Conservation (phyloP, 2,888 invertebrate species). For the Chymomyza fuscimana region DNA sequence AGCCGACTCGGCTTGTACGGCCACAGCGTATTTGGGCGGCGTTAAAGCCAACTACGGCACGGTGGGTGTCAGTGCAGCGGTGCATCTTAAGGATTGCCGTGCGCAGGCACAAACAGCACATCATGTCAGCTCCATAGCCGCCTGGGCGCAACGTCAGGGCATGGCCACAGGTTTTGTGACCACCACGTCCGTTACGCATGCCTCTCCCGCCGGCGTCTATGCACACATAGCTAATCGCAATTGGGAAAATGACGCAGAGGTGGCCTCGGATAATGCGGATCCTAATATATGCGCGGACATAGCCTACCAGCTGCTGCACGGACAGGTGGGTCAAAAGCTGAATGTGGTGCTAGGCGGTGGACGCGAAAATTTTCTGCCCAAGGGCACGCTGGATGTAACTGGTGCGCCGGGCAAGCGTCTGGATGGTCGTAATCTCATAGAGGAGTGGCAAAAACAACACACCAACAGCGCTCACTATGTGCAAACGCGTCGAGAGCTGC, state of each 20-base stretch:
- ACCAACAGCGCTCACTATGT: slow-evolving; percentile 81
- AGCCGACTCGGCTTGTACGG: slow-evolving; percentile 91
- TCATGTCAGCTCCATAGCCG: slow-evolving; percentile 85
- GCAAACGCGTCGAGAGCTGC: slow-evolving; percentile 83
- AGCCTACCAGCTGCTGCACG: slow-evolving; percentile 85
- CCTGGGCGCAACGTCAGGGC: slow-evolving; percentile 85
- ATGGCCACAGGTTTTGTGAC: slow-evolving; percentile 87
- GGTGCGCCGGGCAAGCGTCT: slow-evolving; percentile 81
- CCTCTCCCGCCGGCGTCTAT: slow-evolving; percentile 88
- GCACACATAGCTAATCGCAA: slow-evolving; percentile 86
- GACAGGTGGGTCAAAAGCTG: slow-evolving; percentile 85
- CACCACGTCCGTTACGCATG: slow-evolving; percentile 89
- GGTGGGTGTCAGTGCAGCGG: slow-evolving; percentile 86
- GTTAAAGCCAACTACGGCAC: slow-evolving; percentile 89
- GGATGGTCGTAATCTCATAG: slow-evolving; percentile 85
- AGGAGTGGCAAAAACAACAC: slow-evolving; percentile 83
- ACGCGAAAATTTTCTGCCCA: slow-evolving; percentile 84
- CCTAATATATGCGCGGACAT: slow-evolving; percentile 85
- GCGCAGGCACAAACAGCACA: slow-evolving; percentile 82
- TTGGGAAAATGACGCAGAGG: slow-evolving; percentile 87
- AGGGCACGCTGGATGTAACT: slow-evolving; percentile 80
- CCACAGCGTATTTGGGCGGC: slow-evolving; percentile 89
- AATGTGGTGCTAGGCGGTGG: slow-evolving; percentile 91
- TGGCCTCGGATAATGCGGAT: slow-evolving; percentile 80
- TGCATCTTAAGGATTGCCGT: slow-evolving; percentile 84